Percentiles rank a stretch among this genome's conserved stretches.
Conservation (phyloP, 2,888 invertebrate species). For the Caenorhabditis wallacei region DNA sequence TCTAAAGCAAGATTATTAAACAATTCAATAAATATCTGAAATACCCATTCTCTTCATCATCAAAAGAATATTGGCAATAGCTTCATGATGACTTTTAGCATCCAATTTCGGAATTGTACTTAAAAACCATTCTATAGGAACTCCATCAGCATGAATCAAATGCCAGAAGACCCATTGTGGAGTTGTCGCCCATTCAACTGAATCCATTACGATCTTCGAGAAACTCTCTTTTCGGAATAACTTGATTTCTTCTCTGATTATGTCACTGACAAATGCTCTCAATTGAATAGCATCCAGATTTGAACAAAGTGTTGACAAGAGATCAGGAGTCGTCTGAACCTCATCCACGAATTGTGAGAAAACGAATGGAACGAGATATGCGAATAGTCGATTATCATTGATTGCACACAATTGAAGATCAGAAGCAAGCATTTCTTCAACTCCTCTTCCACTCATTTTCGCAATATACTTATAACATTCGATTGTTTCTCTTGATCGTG, state of each 20-base stretch:
- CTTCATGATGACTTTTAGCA: constrained; percentile 92
- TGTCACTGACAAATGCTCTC: constrained; percentile 92
- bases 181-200: constrained; percentile 95
- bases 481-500: constrained; percentile 87
- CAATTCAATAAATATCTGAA: not conserved
- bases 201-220: constrained; percentile 86
- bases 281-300: constrained; percentile 92
- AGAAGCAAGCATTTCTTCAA: constrained; percentile 86
- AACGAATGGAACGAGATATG: constrained; percentile 93
- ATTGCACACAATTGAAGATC: constrained; percentile 88
- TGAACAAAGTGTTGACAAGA: constrained; percentile 93
- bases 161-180: constrained; percentile 99
- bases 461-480: constrained; percentile 89
- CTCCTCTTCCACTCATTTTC: constrained; percentile 85
- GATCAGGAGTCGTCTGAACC: constrained; percentile 69
- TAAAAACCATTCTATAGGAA: constrained; percentile 74
- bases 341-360: constrained; percentile 87
- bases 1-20: constrained; percentile 55
- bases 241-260: constrained; percentile 88
- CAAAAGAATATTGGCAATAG: constrained; percentile 92
- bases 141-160: constrained; percentile 84
- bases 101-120: constrained; percentile 85
- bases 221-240: constrained; percentile 85
- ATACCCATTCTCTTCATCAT: constrained; percentile 87
- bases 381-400: constrained; percentile 57